Base-by-base conservation (phyloP, 2,888 invertebrate species). In the Steinernema scapterisci region DNA sequence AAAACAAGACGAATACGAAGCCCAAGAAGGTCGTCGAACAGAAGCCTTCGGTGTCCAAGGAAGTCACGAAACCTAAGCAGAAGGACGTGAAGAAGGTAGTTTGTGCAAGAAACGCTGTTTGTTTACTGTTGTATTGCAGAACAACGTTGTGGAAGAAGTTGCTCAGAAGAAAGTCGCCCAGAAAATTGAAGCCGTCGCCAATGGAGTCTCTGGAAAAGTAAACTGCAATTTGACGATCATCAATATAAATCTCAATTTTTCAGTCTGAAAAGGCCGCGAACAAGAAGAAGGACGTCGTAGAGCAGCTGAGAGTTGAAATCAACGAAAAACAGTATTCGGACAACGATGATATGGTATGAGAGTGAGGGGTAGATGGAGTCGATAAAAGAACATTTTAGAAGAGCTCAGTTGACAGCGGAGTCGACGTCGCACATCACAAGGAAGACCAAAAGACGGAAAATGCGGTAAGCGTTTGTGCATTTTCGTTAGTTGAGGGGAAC, bases 391-490 rank as follows among this genome's bases (percentile, higher is more conserved):
- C 38, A 9, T 38, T 76, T 56, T 44, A 78, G 78, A 78, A 78
- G 48, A 71, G 73, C 43, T 78, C 78, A 7, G 76, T 80, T n/a
- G 78, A 78, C 63, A 80, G 79, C 72, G 78, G 79, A 16, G 77
- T 78, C 48, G 78, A 79, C 70, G 71, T 74, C 5, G 38, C 31
- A 13, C 70, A 70, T 25, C 48, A 63, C 6, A 25, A 21, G 13
- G 63, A 16, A 31, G 27, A 9, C 19, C 16, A 16, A 16, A 48
- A 48, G 13, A 3, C 48, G 6, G 48, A n/a, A 48, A 48, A 19
- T 13, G 16, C 13, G 38, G 38, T 38, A 38, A 38, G 48, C 5
- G 19, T 48, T 48, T 19, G n/a, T n/a, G 19, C 19, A 48, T 16
- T 5, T 19, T 19, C 3, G 19, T 13, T 3, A 48, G 48, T 13